phyloP scores from a whole-genome alignment of 2,888 invertebrate species.

The Pardosa pseudoannulata region DNA sequence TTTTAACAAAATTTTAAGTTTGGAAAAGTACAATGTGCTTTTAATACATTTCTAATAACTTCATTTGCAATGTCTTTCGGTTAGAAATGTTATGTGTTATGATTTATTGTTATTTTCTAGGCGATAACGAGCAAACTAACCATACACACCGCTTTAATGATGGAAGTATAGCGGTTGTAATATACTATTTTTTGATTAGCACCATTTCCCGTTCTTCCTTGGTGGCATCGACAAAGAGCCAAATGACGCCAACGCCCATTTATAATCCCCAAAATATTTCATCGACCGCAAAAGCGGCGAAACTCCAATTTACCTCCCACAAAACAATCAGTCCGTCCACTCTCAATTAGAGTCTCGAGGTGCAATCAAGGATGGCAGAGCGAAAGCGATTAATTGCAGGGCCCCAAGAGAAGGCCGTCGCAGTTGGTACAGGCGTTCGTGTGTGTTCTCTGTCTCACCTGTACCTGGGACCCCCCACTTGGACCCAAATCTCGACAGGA shows the following conservation, averaged over 20 bases:
- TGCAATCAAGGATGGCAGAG: slow-evolving; percentile 25
- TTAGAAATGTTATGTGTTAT: too few species aligned
- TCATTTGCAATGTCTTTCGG: too few species aligned
- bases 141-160: too few species aligned
- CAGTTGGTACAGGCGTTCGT: slow-evolving; percentile 19
- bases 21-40: too few species aligned
- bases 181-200: too few species aligned
- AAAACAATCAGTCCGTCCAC: not conserved
- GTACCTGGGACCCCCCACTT: slow-evolving; percentile 24
- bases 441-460: slow-evolving; percentile 53
- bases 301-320: slow-evolving; percentile 10
- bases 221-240: too few species aligned
- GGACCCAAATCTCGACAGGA: slow-evolving; percentile 24
- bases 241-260: not conserved
- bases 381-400: slow-evolving; percentile 36
- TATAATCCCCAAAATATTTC: not conserved
- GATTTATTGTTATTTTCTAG: too few species aligned
- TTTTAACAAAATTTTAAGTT: too few species aligned
- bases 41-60: too few species aligned
- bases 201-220: too few species aligned
- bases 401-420: not conserved
- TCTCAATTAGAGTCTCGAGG: slow-evolving; percentile 18
- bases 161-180: too few species aligned
- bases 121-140: too few species aligned
- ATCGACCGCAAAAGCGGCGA: not conserved